phyloP scores from a whole-genome alignment of 2,797 vertebrate species.

The Synaphobranchus kaupii region DNA sequence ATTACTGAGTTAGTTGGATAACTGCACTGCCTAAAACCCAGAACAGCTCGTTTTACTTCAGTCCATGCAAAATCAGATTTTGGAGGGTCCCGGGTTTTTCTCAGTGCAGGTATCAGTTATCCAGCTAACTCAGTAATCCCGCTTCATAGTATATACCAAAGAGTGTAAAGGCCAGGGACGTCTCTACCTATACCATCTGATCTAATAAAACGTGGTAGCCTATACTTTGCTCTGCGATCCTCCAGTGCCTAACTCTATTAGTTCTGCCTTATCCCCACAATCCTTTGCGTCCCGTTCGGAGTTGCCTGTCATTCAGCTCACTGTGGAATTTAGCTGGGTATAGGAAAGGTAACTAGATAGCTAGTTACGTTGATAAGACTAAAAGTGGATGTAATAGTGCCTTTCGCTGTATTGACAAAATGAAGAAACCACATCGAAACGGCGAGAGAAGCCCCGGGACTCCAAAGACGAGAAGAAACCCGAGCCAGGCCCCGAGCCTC shows the following conservation, averaged over 20 bases:
- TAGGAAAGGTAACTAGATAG: neutral
- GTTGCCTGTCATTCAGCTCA: slow-evolving; percentile 70
- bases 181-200: too few relatives aligned
- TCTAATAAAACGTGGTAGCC: neutral
- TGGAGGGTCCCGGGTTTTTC: too few relatives aligned
- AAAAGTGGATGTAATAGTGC: slow-evolving; percentile 9
- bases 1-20: too few relatives aligned
- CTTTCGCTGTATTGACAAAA: slow-evolving; percentile 41
- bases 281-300: slow-evolving; percentile 55
- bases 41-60: too few relatives aligned
- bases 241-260: slow-evolving; percentile 32
- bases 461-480: slow-evolving; percentile 67
- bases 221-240: slow-evolving; percentile 22
- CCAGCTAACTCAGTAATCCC: too few relatives aligned
- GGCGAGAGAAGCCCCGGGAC: slow-evolving; percentile 77
- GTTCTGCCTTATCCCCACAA: slow-evolving; percentile 57
- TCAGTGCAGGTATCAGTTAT: too few relatives aligned
- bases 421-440: slow-evolving; percentile 84
- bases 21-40: too few relatives aligned
- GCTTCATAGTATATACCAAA: too few relatives aligned
- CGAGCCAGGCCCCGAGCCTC: slow-evolving; percentile 64
- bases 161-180: too few relatives aligned
- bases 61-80: too few relatives aligned
- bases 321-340: slow-evolving; percentile 20
- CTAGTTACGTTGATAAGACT: neutral